Evolutionary conservation across 2,797 vertebrate species (phyloP).

Genomic region (Vultur gryphus): DNA sequence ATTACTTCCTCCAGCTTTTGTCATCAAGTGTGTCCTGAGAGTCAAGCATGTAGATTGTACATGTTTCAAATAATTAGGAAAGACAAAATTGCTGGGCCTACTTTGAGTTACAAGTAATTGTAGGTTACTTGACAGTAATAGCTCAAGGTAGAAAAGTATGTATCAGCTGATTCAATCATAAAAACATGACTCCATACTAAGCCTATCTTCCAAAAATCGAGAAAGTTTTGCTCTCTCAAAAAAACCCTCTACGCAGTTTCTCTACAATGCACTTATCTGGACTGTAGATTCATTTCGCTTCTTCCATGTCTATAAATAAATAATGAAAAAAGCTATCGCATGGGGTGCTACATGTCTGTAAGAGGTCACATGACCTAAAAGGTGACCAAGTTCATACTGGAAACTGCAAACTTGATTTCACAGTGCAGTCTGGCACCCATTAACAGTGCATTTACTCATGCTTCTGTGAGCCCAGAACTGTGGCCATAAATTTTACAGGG

Average conservation of each 20-base stretch:
- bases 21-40: not conserved
- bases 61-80: not conserved
- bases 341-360: not conserved
- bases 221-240: not conserved
- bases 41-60: not conserved
- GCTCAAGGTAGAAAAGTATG: not conserved
- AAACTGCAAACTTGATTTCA: constrained; percentile 8
- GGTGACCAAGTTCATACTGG: not conserved
- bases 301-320: constrained; percentile 29
- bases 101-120: not conserved
- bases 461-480: not conserved
- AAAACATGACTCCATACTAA: not conserved
- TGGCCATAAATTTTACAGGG: not conserved
- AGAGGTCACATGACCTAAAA: not conserved
- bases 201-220: not conserved
- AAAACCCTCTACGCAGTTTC: not conserved
- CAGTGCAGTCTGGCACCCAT: not conserved
- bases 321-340: constrained; percentile 8
- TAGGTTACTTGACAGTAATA: not conserved
- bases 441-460: not conserved
- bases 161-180: not conserved
- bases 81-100: not conserved
- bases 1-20: not conserved
- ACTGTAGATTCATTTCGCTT: not conserved
- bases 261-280: not conserved